Evolutionary conservation across 2,888 invertebrate species (phyloP).

Genomic region (Cephus spinipes): DNA sequence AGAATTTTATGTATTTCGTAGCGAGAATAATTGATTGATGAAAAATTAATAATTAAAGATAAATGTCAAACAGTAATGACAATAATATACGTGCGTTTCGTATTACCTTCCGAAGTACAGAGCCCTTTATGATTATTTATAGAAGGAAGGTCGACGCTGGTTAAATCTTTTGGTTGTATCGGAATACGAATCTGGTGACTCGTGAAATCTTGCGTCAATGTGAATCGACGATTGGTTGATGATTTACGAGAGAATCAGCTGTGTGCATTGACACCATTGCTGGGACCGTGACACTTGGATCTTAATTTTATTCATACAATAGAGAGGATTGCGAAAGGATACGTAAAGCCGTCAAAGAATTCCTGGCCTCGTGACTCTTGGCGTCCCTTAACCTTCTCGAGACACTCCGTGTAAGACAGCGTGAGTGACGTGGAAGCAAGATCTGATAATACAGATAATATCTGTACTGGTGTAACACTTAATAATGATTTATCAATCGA

Average conservation of each 20-base stretch:
- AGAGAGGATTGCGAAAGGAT: slow-evolving; percentile 6
- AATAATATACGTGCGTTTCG: background rate
- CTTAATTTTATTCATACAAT: slow-evolving; percentile 26
- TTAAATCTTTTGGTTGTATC: background rate
- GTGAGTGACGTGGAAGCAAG: background rate
- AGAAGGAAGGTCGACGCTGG: background rate
- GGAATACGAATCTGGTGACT: background rate
- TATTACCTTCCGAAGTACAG: background rate
- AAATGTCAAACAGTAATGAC: background rate
- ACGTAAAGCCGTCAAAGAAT: background rate
- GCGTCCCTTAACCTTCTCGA: background rate
- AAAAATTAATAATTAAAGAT: background rate
- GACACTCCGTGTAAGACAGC: background rate
- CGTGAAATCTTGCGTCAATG: background rate
- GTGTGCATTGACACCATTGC: background rate
- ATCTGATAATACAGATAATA: background rate
- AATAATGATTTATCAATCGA: slow-evolving; percentile 57
- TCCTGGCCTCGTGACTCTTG: background rate
- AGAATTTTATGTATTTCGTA: background rate
- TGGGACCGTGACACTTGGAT: slow-evolving; percentile 35
- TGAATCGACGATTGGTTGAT: background rate
- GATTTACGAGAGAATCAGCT: background rate
- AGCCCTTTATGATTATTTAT: background rate
- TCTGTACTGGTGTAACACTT: background rate
- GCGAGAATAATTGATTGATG: background rate